These are phyloP conservation scores for Hormiphora californensis DNA, from an alignment of 37 sponge, comb jelly and placozoan genomes.

Conservation along the genomic window DNA sequence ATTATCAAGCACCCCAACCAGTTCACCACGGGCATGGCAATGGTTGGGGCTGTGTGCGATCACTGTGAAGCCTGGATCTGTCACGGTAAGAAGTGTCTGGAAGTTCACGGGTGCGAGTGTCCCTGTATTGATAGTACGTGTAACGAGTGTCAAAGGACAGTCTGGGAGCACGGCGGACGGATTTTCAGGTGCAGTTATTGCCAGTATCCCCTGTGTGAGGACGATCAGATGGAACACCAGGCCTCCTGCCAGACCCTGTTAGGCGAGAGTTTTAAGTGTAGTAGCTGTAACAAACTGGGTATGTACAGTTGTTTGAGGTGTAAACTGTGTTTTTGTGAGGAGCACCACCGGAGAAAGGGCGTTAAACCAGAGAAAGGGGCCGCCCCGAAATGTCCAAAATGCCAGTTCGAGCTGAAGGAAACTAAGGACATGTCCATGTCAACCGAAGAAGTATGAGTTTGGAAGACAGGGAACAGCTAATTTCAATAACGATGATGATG, in stretches of 20 bases:
- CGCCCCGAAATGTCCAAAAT: constrained; percentile 89
- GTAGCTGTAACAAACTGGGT: constrained; percentile 80
- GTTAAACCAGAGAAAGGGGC: constrained; percentile 72
- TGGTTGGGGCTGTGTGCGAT: constrained; percentile 99
- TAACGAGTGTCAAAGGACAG: constrained; percentile 78
- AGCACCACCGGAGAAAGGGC: constrained; percentile 93
- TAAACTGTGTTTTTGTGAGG: constrained; percentile 92
- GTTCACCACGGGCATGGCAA: constrained; percentile 75
- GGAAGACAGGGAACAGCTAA: constrained; percentile 46
- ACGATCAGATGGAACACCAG: constrained; percentile 99
- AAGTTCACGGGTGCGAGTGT: constrained; percentile 92
- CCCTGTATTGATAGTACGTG: constrained; percentile 81
- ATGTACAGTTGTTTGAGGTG: constrained; percentile 87
- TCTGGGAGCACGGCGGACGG: constrained; percentile 97
- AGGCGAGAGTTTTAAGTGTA: constrained; percentile 82
- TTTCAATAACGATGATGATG: constrained; percentile 36
- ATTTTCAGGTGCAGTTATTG: constrained; percentile 90
- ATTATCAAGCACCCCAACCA: constrained; percentile 79
- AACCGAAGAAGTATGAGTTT: constrained; percentile 65
- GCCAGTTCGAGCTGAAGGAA: constrained; percentile 81
- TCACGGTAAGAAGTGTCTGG: constrained; percentile 87
- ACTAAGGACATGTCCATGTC: constrained; percentile 90
- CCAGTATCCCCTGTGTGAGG: constrained; percentile 82
- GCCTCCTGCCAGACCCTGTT: constrained; percentile 95
- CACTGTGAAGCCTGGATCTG: constrained; percentile 98